phyloP scores from a whole-genome alignment of 2,888 invertebrate genomes.

The Drymonia ruficornis region DNA sequence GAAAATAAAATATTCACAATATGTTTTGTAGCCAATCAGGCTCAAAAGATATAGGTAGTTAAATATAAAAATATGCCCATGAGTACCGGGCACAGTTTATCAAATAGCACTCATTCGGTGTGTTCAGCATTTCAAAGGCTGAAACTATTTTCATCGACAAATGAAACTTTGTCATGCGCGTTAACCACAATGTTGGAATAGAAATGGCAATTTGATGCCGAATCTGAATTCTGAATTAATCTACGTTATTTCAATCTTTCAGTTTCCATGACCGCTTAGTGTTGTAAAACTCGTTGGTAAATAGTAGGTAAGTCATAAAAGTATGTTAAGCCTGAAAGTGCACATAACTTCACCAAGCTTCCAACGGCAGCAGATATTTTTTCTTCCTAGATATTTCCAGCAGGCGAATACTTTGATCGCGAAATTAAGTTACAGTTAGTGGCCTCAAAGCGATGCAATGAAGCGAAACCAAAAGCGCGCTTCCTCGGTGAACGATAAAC shows the following conservation, averaged over 20 bases:
- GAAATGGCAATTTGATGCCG: constrained; percentile 23
- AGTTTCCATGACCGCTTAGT: too few relatives aligned
- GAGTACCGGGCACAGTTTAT: not conserved
- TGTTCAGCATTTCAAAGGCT: constrained; percentile 36
- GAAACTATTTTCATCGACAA: constrained; percentile 38
- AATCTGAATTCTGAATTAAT: constrained; percentile 29
- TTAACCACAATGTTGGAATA: constrained; percentile 31
- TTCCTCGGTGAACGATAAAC: constrained; percentile 38
- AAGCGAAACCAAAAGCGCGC: constrained; percentile 37
- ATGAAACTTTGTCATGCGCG: constrained; percentile 32
- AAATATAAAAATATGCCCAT: not conserved
- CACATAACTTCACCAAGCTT: too few relatives aligned
- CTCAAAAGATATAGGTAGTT: not conserved
- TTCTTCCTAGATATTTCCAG: not conserved
- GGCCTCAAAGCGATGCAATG: constrained; percentile 39
- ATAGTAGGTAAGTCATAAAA: too few relatives aligned
- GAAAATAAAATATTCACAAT: too few relatives aligned
- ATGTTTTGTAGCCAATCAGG: too few relatives aligned
- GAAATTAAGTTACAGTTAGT: constrained; percentile 5
- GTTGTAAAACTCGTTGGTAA: too few relatives aligned
- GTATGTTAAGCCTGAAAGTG: constrained; percentile 11
- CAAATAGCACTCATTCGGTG: constrained; percentile 24
- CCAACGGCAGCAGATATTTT: constrained; percentile 1
- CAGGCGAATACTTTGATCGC: constrained; percentile 14
- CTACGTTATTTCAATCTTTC: not conserved